These are phyloP conservation scores for Lamellibrachia luymesi DNA, from an alignment of 1,140 invertebrate species.

Conservation along the genomic window DNA sequence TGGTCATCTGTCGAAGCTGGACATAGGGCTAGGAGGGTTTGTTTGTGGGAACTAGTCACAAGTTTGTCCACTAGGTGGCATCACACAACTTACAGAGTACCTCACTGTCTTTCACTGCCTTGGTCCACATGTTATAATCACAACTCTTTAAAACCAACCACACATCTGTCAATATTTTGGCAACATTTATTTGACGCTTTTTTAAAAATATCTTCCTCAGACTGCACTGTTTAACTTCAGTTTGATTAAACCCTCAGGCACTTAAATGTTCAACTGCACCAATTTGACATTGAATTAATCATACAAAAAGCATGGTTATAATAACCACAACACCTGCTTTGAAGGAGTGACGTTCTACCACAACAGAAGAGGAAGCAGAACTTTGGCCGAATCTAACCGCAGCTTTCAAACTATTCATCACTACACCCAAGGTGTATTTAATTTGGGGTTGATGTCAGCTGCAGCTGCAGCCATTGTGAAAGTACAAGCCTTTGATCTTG, in stretches of 20 bases:
- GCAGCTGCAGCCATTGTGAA: neutral
- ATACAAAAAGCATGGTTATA: neutral
- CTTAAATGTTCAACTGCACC: neutral
- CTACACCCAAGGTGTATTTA: neutral
- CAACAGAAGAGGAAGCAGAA: neutral
- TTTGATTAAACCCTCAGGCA: neutral
- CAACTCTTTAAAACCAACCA: neutral
- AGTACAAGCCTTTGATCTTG: neutral
- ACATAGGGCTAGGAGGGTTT: neutral
- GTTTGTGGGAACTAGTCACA: neutral
- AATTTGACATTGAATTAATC: neutral
- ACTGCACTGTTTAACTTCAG: neutral
- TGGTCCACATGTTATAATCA: neutral
- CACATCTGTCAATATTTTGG: neutral
- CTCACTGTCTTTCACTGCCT: neutral
- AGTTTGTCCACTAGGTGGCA: neutral
- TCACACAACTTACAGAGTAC: too few relatives aligned
- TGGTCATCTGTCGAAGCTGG: neutral
- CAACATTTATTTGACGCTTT: neutral
- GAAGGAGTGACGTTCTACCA: neutral
- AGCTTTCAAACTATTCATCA: neutral
- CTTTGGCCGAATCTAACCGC: neutral
- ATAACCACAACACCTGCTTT: neutral
- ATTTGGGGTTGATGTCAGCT: neutral
- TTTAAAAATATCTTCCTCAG: neutral